Base-by-base conservation (phyloP, 2,113 vertebrate species). In the Rhinichthys klamathensis region DNA sequence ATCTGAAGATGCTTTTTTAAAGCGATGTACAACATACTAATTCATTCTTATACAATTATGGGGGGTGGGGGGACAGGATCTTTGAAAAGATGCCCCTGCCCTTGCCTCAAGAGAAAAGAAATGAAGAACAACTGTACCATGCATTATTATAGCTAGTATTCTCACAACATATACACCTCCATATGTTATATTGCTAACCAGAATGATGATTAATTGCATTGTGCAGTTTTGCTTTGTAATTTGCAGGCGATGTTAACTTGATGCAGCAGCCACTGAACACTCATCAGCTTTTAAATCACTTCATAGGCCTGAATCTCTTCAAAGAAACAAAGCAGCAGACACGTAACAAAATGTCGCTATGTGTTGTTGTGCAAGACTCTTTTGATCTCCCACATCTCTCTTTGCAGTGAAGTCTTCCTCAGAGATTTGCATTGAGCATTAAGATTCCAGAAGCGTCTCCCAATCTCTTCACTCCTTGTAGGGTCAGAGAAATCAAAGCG, bases 401-500 rank as follows among this genome's bases (percentile, higher is more conserved):
- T 88, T 87, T 51, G 88, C 90, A 85, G 25, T 6, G 49, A 81
- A 72, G 65, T 82, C 84, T 90, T 89, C 82, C 35, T 70, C 75
- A 63, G 72, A 58, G 83, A 83, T 69, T 84, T 90, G 89, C 91
- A 86, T 80, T 78, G 88, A 32, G 60, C 89, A 93, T 94, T 93
- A 93, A 87, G 87, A 95, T 95, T 93, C 92, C 85, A 88, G 80
- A 85, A 46, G 90, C 83, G 65, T 85, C 61, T 91, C 86, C 80
- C 84, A 77, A 89, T 92, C 90, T 88, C 91, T 87, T 73, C 85
- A 63, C 91, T 90, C 89, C 91, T 89, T 91, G 93, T 92, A 90
- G 93, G 93, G 93, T 93, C 92, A 91, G 93, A 92, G 84, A 92
- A 94, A 95, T 95, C 93, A 95, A 95, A 95, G 93, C 83, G 1